Percentiles rank a stretch among this genome's conserved stretches.
These are phyloP conservation scores for Pandemis cinnamomeana DNA, from an alignment of 2,888 invertebrate genomes.

Conservation along the genomic window DNA sequence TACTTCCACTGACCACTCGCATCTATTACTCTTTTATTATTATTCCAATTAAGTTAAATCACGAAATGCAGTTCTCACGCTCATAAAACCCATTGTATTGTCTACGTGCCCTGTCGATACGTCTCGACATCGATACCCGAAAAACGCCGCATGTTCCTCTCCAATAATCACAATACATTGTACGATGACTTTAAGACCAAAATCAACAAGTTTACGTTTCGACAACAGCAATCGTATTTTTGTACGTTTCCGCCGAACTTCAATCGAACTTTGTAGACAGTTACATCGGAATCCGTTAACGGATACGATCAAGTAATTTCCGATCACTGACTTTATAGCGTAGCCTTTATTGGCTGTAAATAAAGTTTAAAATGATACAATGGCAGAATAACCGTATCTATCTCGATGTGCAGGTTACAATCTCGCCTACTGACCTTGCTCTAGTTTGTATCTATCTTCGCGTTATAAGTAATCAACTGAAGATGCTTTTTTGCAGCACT, in stretches of 20 bases:
- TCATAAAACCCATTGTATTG: conserved; percentile 44
- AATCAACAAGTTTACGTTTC: conserved; percentile 13
- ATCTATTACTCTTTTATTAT: conserved; percentile 35
- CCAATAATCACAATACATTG: background rate
- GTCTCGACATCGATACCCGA: conserved; percentile 23
- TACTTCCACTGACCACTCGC: conserved; percentile 24
- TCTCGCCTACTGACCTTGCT: conserved; percentile 63
- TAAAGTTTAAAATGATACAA: conserved; percentile 47
- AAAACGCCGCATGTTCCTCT: background rate
- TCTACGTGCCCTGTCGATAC: conserved; percentile 40
- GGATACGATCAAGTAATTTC: conserved; percentile 46
- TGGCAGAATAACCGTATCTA: conserved; percentile 41
- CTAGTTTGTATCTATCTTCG: conserved; percentile 50
- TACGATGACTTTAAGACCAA: background rate
- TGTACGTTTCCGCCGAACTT: conserved; percentile 33
- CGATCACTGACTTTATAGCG: conserved; percentile 48
- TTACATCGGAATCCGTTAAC: conserved; percentile 58
- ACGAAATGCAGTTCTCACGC: conserved; percentile 54
- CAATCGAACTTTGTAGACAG: conserved; percentile 59
- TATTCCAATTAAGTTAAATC: conserved; percentile 45
- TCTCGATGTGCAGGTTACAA: conserved; percentile 43
- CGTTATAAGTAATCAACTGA: conserved; percentile 21
- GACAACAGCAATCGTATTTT: conserved; percentile 24
- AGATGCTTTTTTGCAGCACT: conserved; percentile 19
- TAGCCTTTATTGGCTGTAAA: conserved; percentile 45